phyloP scores from a whole-genome alignment of 2,797 vertebrate genomes.

The Hafferia zeledoni region DNA sequence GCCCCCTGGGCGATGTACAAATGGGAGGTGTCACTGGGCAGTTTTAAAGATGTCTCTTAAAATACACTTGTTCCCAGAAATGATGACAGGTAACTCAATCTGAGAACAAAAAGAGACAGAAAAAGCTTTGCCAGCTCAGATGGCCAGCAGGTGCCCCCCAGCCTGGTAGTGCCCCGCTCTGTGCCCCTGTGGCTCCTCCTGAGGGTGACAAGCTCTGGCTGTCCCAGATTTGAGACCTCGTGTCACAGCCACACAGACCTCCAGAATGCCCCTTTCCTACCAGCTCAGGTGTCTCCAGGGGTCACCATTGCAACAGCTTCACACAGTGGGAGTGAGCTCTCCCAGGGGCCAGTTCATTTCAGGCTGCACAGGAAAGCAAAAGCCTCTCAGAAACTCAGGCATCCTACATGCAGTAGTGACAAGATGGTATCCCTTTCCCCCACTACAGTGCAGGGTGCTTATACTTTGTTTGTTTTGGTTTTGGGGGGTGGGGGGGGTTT shows the following conservation, averaged over 20 bases:
- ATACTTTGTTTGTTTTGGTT: too few relatives aligned
- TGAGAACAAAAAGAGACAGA: neutral
- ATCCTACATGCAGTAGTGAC: neutral
- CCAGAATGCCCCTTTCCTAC: neutral
- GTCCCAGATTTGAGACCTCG: neutral
- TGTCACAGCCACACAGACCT: neutral
- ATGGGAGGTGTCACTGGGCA: neutral
- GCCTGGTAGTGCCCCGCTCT: neutral
- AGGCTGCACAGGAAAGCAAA: neutral
- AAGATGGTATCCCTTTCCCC: neutral
- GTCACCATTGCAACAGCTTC: neutral
- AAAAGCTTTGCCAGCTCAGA: conserved; percentile 1
- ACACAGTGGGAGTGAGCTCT: neutral
- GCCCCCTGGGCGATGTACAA: accelerated
- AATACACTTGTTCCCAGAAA: conserved; percentile 25
- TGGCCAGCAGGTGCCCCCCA: neutral
- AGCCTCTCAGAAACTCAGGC: neutral
- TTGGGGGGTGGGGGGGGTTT: too few relatives aligned
- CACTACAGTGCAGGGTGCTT: neutral
- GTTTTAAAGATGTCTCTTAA: neutral
- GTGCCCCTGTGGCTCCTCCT: neutral
- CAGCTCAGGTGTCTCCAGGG: neutral
- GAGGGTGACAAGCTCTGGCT: neutral
- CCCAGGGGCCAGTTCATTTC: neutral
- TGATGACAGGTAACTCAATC: neutral